A percentile compares a stretch with the other conserved stretches of the same genome.
Conservation (phyloP, 2,113 vertebrate species). For the Sorex araneus region DNA sequence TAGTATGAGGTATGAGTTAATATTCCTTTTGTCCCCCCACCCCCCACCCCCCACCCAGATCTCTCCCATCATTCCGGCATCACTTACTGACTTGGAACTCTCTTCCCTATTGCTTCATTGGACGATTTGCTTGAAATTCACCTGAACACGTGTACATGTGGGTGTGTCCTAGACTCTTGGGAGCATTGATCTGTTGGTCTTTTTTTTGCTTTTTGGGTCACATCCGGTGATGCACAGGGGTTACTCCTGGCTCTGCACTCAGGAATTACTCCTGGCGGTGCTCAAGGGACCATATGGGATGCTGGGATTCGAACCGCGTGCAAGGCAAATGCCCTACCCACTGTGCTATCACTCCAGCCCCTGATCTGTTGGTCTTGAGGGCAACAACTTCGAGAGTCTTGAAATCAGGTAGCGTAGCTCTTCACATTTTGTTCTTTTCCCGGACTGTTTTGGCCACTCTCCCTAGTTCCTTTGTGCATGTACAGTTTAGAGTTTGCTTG, state of each 20-base stretch:
- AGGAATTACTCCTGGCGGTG: too few relatives aligned
- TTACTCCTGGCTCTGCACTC: too few relatives aligned
- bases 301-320: too few relatives aligned
- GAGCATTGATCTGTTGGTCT: background rate
- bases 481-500: background rate
- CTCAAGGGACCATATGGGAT: too few relatives aligned
- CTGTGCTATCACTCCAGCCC: too few relatives aligned
- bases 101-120: background rate
- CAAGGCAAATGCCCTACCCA: too few relatives aligned
- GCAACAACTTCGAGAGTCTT: background rate
- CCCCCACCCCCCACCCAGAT: background rate
- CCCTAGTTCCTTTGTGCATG: background rate
- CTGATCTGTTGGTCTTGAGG: background rate
- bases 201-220: too few relatives aligned
- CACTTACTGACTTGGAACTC: background rate
- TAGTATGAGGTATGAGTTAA: background rate
- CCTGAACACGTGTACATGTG: background rate
- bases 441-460: background rate
- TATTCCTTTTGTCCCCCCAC: too few relatives aligned
- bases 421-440: background rate
- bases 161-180: background rate
- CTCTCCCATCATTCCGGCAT: background rate
- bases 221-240: too few relatives aligned
- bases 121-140: background rate
- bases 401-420: background rate